Evolutionary conservation across 2,888 invertebrate species (phyloP).

Genomic region (Synanthedon formicaeformis): DNA sequence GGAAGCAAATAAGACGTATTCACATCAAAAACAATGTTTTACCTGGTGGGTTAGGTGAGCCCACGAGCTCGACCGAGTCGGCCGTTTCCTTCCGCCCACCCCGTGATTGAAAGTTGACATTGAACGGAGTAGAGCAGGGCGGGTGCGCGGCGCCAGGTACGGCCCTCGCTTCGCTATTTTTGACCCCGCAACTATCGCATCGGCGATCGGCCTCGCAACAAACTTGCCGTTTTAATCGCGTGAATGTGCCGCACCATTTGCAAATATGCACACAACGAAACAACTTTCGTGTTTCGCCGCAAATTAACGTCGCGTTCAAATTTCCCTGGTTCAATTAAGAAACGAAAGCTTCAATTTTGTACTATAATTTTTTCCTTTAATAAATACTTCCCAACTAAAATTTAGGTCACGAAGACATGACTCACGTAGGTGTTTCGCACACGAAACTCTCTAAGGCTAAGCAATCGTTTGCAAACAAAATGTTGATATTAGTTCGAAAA

Average conservation of each 20-base stretch:
- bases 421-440: neutral
- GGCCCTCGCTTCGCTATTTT: slow-evolving; percentile 53
- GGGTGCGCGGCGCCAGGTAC: slow-evolving; percentile 67
- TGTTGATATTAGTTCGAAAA: slow-evolving; percentile 28
- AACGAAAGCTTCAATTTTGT: slow-evolving; percentile 17
- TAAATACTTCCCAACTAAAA: neutral
- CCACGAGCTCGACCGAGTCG: slow-evolving; percentile 38
- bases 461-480: slow-evolving; percentile 3
- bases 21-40: neutral
- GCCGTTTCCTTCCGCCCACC: slow-evolving; percentile 55
- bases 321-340: slow-evolving; percentile 29
- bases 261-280: slow-evolving; percentile 44
- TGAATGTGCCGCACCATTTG: slow-evolving; percentile 53
- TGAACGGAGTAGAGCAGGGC: slow-evolving; percentile 28
- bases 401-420: neutral
- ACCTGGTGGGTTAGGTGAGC: slow-evolving; percentile 17
- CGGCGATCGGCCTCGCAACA: slow-evolving; percentile 61
- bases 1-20: no score
- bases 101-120: slow-evolving; percentile 67
- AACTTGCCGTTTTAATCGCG: slow-evolving; percentile 60
- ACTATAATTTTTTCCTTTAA: neutral
- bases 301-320: slow-evolving; percentile 37
- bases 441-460: neutral
- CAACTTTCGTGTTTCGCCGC: slow-evolving; percentile 34
- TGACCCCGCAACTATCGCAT: slow-evolving; percentile 64